Base-by-base conservation (phyloP, 2,888 invertebrate species). In the Pristionchus japonicus region DNA sequence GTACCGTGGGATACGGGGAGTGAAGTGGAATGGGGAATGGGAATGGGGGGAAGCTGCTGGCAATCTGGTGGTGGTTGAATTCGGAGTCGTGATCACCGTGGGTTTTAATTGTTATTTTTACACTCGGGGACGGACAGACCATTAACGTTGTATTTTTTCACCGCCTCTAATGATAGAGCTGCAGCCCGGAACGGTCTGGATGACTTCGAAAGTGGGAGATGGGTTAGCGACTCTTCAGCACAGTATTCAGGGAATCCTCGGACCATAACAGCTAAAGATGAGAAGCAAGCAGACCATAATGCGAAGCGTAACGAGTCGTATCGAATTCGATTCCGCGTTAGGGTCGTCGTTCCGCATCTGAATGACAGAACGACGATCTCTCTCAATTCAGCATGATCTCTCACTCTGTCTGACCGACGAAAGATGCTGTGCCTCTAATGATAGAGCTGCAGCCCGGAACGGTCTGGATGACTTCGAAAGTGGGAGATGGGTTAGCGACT, bases 291-390 rank as follows among this genome's bases (percentile, higher is more conserved):
- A 6, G 64, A 13, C 64, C 70, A 37, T 37, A 70, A 70, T 70
- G 23, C 23, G 70, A 57, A 70, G 37, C 70, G 70, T 70, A 70
- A 70, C 70, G 70, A 70, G 70, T 34, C 70, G 70, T 70, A 70
- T 70, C 70, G 70, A 70, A 70, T 70, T 70, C 70, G 70, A 70
- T 70, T 70, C 70, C 37, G 64, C 27, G 64, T 3, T 15, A 34
- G 31, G 64, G 64, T 34, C 64, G 64, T 34, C 64, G 64, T 67
- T 67, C 70, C 20, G 20, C 70, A 57, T 43, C 43, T 43, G 43
- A 43, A n/a, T n/a, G n/a, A n/a, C n/a, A n/a, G n/a, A n/a, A n/a
- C n/a, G n/a, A n/a, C n/a, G n/a, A n/a, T n/a, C 43, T 43, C 43
- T 43, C 43, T 43, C 43, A 6, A 43, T 43, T 43, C 43, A 6